phyloP scores from a whole-genome alignment of 2,888 invertebrate genomes.

The Diadegma fenestrale region DNA sequence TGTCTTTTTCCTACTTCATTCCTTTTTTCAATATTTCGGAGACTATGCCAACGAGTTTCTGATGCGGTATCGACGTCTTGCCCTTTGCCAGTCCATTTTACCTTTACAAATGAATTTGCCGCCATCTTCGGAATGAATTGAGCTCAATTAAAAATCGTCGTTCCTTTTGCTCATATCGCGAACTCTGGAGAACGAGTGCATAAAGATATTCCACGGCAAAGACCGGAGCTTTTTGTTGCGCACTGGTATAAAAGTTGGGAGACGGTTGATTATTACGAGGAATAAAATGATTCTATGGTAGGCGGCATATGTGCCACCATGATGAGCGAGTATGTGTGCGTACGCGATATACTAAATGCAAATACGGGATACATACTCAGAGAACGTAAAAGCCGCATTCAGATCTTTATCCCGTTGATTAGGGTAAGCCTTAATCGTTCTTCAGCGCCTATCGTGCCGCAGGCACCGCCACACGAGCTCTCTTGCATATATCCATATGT shows the following conservation, averaged over 20 bases:
- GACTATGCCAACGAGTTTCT: not conserved
- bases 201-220: not conserved
- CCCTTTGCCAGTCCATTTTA: not conserved
- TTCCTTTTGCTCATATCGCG: not conserved
- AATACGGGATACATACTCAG: conserved; percentile 67
- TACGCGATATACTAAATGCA: conserved; percentile 63
- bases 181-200: not conserved
- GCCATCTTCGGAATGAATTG: not conserved
- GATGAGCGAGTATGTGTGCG: conserved; percentile 12
- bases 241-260: not conserved
- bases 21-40: not conserved
- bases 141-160: not conserved
- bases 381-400: conserved; percentile 66
- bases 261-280: conserved; percentile 13
- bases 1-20: not conserved
- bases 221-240: not conserved
- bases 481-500: not conserved
- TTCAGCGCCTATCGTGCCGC: conserved; percentile 58
- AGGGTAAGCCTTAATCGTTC: conserved; percentile 69
- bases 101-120: not conserved
- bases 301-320: conserved; percentile 30
- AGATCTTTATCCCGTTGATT: conserved; percentile 73
- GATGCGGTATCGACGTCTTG: not conserved
- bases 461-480: conserved; percentile 41
- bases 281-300: conserved; percentile 40